Evolutionary conservation across 1,140 invertebrate species (phyloP).

Genomic region (Drosophila willistoni): DNA sequence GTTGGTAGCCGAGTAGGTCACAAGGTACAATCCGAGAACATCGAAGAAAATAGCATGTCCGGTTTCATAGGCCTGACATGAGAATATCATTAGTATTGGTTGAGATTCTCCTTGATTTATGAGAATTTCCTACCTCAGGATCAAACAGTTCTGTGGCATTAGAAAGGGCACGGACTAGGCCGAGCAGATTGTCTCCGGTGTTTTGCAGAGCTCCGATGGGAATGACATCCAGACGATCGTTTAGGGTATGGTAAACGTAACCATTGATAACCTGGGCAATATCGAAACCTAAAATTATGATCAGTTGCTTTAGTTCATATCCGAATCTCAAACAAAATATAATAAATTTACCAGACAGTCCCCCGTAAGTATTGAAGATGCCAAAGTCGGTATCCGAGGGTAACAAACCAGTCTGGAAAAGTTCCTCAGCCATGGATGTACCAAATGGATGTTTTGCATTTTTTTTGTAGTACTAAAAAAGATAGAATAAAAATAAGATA

Average conservation of each 20-base stretch:
- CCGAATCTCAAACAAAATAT: background rate
- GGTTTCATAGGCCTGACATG: constrained; percentile 45
- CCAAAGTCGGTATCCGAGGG: constrained; percentile 95
- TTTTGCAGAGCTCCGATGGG: constrained; percentile 91
- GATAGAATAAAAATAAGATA: constrained; percentile 81
- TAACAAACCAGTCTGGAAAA: constrained; percentile 92
- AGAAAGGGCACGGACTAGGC: constrained; percentile 86
- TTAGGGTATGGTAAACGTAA: constrained; percentile 95
- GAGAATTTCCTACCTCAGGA: constrained; percentile 84
- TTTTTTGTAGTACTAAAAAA: constrained; percentile 90
- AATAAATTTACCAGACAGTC: constrained; percentile 78
- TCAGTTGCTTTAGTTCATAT: background rate
- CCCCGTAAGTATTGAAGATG: constrained; percentile 89
- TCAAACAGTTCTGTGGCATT: constrained; percentile 85
- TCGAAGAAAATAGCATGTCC: constrained; percentile 90
- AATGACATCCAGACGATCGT: constrained; percentile 90
- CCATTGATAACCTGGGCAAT: constrained; percentile 96
- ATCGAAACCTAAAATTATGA: constrained; percentile 85
- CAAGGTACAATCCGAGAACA: constrained; percentile 88
- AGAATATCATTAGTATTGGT: constrained; percentile 84
- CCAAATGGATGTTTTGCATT: constrained; percentile 91
- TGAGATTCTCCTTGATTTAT: constrained; percentile 37
- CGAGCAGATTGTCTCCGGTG: constrained; percentile 90
- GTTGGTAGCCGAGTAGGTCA: constrained; percentile 85
- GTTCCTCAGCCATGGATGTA: constrained; percentile 90